A percentile compares a stretch with the other conserved stretches of the same genome.
These are phyloP conservation scores for Philhelius pedissequus DNA, from an alignment of 2,888 invertebrate genomes.

Conservation along the genomic window DNA sequence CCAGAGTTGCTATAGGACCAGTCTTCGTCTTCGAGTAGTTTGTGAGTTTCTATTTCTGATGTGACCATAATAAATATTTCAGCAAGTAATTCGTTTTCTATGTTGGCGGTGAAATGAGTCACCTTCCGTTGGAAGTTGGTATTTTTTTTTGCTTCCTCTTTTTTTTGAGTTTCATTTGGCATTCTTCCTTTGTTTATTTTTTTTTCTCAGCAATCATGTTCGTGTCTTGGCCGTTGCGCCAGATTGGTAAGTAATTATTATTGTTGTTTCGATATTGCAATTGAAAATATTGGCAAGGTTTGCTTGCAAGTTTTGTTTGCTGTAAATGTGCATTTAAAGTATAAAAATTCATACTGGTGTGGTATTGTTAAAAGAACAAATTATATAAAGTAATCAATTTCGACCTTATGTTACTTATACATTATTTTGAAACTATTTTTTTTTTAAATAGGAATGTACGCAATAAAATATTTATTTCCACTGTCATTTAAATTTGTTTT, in stretches of 20 bases:
- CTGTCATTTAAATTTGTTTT: too few relatives aligned
- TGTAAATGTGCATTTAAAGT: not conserved
- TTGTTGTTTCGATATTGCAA: not conserved
- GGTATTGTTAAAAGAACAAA: too few relatives aligned
- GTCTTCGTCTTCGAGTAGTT: conserved; percentile 4
- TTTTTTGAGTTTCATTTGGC: not conserved
- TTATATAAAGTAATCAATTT: too few relatives aligned
- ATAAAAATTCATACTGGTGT: not conserved
- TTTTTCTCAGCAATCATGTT: not conserved
- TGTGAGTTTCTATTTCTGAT: conserved; percentile 47
- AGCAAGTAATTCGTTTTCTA: conserved; percentile 8
- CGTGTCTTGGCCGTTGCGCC: conserved; percentile 17
- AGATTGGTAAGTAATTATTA: conserved; percentile 8
- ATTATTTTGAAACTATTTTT: too few relatives aligned
- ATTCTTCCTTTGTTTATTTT: not conserved
- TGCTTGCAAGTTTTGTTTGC: not conserved
- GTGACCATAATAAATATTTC: conserved; percentile 24
- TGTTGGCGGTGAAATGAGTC: conserved; percentile 48
- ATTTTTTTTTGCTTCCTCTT: conserved; percentile 5
- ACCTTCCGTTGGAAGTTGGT: conserved; percentile 30
- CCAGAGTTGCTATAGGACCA: conserved; percentile 20
- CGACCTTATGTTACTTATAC: too few relatives aligned
- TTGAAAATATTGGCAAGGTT: not conserved
- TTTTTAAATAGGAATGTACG: too few relatives aligned
- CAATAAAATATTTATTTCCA: too few relatives aligned